Conservation (phyloP, 2,113 vertebrate genomes). For the Takifugu bimaculatus region DNA sequence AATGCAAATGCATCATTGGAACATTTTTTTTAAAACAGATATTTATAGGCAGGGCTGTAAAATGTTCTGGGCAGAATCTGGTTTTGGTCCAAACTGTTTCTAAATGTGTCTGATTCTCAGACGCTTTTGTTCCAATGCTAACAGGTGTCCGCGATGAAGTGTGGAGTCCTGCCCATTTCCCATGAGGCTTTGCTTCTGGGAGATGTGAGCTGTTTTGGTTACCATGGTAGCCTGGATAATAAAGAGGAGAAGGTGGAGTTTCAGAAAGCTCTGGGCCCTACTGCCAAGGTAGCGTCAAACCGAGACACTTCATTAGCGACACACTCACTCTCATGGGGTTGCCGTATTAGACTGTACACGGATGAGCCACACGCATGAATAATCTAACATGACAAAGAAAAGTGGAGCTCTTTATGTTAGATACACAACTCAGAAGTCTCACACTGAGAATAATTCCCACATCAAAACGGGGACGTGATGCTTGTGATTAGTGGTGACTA, state of each 20-base stretch:
- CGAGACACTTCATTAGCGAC: slow-evolving; percentile 43
- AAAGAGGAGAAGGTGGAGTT: slow-evolving; percentile 90
- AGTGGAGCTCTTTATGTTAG: no score
- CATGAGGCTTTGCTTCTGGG: slow-evolving; percentile 94
- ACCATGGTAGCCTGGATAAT: slow-evolving; percentile 90
- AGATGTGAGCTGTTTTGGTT: slow-evolving; percentile 88
- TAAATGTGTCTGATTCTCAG: slow-evolving; percentile 33
- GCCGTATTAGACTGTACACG: not conserved
- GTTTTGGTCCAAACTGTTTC: slow-evolving; percentile 38
- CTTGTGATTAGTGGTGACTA: no score
- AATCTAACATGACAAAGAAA: no score
- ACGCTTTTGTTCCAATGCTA: slow-evolving; percentile 49
- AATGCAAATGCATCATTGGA: slow-evolving; percentile 27
- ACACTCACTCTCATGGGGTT: slow-evolving; percentile 20
- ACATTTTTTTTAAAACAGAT: slow-evolving; percentile 5
- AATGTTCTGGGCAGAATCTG: slow-evolving; percentile 19
- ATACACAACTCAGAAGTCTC: no score
- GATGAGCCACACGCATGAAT: no score
- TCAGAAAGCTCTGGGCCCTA: slow-evolving; percentile 90
- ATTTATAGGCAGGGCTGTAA: slow-evolving; percentile 43
- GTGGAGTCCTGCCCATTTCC: slow-evolving; percentile 94
- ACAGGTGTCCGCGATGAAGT: slow-evolving; percentile 98
- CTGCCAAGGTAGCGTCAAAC: slow-evolving; percentile 85
- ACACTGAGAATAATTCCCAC: no score
- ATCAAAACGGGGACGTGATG: no score